phyloP scores from a whole-genome alignment of 2,797 vertebrate species.

The Avahi laniger region DNA sequence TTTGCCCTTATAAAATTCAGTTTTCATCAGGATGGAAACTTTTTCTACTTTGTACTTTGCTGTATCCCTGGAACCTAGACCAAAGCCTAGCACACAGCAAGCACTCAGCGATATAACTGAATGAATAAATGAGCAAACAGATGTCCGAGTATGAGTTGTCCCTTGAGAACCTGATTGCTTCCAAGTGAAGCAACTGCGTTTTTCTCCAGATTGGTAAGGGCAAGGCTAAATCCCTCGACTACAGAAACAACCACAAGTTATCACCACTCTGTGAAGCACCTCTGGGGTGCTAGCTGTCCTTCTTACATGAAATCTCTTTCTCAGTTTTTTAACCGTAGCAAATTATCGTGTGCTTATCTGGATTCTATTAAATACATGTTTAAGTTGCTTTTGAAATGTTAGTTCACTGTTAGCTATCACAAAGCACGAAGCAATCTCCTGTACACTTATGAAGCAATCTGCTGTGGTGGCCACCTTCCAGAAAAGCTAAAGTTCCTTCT shows the following conservation, averaged over 20 bases:
- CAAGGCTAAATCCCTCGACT: not conserved
- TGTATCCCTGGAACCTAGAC: not conserved
- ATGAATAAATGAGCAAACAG: not conserved
- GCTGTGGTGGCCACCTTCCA: not conserved
- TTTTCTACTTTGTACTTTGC: not conserved
- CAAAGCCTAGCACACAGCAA: not conserved
- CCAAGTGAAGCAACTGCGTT: not conserved
- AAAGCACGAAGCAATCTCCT: not conserved
- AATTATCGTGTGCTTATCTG: not conserved
- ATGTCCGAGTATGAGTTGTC: not conserved
- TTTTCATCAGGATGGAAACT: not conserved
- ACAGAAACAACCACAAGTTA: not conserved
- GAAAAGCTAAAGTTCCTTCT: not conserved
- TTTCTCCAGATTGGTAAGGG: not conserved
- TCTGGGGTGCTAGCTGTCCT: not conserved
- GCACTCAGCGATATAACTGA: not conserved
- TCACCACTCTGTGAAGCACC: not conserved
- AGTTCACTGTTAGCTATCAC: not conserved
- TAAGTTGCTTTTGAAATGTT: constrained; percentile 43
- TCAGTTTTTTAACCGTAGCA: not conserved
- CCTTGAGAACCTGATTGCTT: not conserved
- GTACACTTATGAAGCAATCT: not conserved
- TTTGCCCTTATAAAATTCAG: not conserved
- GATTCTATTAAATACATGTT: not conserved
- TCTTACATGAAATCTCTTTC: not conserved